Base-by-base conservation (phyloP, 2,797 vertebrate genomes). In the Fistularia commersonii region DNA sequence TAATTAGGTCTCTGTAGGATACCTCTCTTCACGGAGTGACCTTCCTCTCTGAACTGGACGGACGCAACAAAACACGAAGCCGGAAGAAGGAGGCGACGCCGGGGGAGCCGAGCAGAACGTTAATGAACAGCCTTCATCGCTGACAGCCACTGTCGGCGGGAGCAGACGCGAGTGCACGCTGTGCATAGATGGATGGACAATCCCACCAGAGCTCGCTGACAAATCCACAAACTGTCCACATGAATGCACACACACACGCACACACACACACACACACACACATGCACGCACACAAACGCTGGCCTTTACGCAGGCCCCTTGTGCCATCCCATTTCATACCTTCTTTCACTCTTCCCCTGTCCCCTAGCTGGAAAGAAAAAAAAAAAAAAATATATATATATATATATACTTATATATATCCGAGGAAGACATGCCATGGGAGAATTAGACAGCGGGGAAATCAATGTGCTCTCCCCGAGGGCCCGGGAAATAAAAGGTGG, bases 391-490 rank as follows among this genome's bases (percentile, higher is more conserved):
- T n/a, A n/a, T n/a, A n/a, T n/a, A n/a, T n/a, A n/a, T n/a, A n/a
- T n/a, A n/a, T n/a, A n/a, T 13, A 35, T n/a, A 5, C 12, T 47
- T 12, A 12, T 5, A 57, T 58, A 42, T 45, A 55, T 23, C 2
- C 32, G 44, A 57, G 44, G 47, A 72, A 66, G 61, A 75, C 39
- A 49, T 37, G 12, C 32, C 46, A 45, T 39, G 47, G 49, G 57
- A 70, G 64, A 78, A 80, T 63, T 51, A 74, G 35, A 77, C 70
- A 63, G 57, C 31, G 8, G 82, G 74, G 71, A 79, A 81, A 85
- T 82, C 78, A 68, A 69, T 70, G 65, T 42, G 6, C 34, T 5
- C 9, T 68, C 76, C 54, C 69, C 34, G 6, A 45, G 54, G 57
- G 67, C 39, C 36, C 41, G 37, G 37, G 50, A 39, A 62, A 74